A percentile compares a stretch with the other conserved stretches of the same genome.
These are phyloP conservation scores for Axinella damicornis DNA, from an alignment of 37 sponge, comb jelly and placozoan genomes.

Conservation along the genomic window DNA sequence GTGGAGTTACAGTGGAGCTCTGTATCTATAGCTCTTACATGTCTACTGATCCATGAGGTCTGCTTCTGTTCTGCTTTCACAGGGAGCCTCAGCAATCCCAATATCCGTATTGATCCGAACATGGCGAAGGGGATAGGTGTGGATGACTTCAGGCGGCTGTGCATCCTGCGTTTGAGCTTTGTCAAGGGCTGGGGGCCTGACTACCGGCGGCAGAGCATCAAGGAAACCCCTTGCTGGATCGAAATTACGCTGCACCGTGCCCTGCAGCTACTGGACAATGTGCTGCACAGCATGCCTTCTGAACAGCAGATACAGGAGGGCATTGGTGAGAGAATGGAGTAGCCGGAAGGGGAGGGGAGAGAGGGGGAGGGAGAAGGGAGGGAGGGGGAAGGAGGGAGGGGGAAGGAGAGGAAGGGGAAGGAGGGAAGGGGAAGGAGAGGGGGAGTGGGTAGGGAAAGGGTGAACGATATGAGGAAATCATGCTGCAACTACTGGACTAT, in stretches of 20 bases:
- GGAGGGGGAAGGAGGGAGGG: too few species aligned
- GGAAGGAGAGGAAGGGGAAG: background rate
- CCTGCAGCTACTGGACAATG: conserved; percentile 94
- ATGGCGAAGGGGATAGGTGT: conserved; percentile 81
- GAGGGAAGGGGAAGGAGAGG: conserved; percentile 1
- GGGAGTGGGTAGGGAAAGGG: too few species aligned
- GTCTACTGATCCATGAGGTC: too few species aligned
- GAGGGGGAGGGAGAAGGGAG: too few species aligned
- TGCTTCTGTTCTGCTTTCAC: too few species aligned
- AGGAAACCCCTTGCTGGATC: conserved; percentile 99
- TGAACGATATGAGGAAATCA: too few species aligned
- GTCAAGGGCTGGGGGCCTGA: conserved; percentile 99
- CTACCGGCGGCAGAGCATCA: conserved; percentile 93
- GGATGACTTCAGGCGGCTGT: conserved; percentile 91
- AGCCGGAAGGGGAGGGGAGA: background rate
- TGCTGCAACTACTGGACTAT: conserved; percentile 93
- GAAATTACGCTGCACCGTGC: conserved; percentile 97
- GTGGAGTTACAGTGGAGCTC: too few species aligned
- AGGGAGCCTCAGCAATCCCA: conserved; percentile 41
- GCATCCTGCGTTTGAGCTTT: conserved; percentile 94
- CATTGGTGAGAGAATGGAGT: background rate
- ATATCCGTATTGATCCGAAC: conserved; percentile 52
- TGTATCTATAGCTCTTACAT: too few species aligned
- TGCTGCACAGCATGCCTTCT: conserved; percentile 85
- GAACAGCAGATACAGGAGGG: conserved; percentile 80